Conservation (phyloP, 2,797 vertebrate genomes). For the Lagorchestes hirsutus region DNA sequence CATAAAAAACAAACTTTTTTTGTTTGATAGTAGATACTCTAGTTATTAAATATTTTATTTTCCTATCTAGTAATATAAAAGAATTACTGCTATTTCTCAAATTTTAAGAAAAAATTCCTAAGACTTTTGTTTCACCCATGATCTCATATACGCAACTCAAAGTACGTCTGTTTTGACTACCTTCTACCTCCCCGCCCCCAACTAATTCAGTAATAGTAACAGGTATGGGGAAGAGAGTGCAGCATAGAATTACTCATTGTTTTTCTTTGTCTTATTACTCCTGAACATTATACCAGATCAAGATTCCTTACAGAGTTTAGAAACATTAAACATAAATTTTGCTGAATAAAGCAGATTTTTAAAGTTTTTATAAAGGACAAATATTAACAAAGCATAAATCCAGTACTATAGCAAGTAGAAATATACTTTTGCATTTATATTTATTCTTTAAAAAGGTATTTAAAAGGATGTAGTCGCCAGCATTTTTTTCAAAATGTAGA, state of each 20-base stretch:
- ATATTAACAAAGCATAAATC: conserved; percentile 56
- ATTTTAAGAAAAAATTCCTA: conserved; percentile 35
- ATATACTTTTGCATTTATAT: conserved; percentile 50
- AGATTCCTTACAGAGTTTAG: conserved; percentile 46
- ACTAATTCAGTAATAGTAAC: not conserved
- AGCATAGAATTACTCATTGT: not conserved
- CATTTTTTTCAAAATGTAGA: conserved; percentile 36
- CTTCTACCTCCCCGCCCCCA: not conserved
- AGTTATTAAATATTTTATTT: conserved; percentile 32
- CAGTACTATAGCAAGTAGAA: conserved; percentile 66
- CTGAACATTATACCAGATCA: conserved; percentile 1
- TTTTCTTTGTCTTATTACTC: conserved; percentile 53
- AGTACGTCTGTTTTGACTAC: not conserved
- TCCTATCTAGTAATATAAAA: conserved; percentile 29
- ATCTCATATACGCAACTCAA: conserved; percentile 19
- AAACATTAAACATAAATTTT: conserved; percentile 41
- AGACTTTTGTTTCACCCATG: conserved; percentile 16
- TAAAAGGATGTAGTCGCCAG: conserved; percentile 17
- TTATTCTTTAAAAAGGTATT: conserved; percentile 55
- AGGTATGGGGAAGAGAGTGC: not conserved
- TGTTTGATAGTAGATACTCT: conserved; percentile 59
- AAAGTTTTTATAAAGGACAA: conserved; percentile 52
- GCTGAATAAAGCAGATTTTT: conserved; percentile 68
- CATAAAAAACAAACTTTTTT: conserved; percentile 61
- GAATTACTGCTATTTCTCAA: conserved; percentile 30